Evolutionary conservation across 2,113 vertebrate genomes (phyloP).

Genomic region (Forbesichthys agassizii): DNA sequence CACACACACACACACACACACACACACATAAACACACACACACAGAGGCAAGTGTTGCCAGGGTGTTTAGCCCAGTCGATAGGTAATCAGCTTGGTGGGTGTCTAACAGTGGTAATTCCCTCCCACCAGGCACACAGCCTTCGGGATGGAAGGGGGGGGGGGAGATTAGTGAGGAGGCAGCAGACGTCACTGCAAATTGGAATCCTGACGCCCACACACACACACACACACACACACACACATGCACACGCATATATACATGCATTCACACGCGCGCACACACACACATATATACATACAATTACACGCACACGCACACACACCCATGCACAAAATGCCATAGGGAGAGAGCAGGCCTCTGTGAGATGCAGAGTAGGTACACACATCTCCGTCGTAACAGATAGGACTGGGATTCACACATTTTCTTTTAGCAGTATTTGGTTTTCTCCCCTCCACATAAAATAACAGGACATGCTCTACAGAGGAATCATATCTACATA

Average conservation of each 20-base stretch:
- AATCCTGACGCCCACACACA: conserved; percentile 18
- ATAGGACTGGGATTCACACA: conserved; percentile 1
- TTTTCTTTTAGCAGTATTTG: not conserved
- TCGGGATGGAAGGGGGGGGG: conserved; percentile 11
- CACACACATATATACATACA: conserved; percentile 17
- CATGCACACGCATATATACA: not conserved
- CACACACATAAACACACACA: not conserved
- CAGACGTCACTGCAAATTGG: conserved; percentile 63
- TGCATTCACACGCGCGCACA: not conserved
- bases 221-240: not conserved
- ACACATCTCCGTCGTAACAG: not conserved
- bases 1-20: conserved; percentile 9
- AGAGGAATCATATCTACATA: too few species aligned
- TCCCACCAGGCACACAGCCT: conserved; percentile 41
- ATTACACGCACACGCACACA: not conserved
- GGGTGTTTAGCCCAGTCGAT: conserved; percentile 62
- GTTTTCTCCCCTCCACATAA: too few species aligned
- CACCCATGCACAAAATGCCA: not conserved
- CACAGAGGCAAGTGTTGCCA: conserved; percentile 20
- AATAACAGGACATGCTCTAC: not conserved
- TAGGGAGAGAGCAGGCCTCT: conserved; percentile 4
- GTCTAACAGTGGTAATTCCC: conserved; percentile 66
- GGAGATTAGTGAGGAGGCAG: conserved; percentile 62
- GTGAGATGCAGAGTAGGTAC: conserved; percentile 8
- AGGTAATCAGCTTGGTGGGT: conserved; percentile 67